These are phyloP conservation scores for Linnaemya tessellans DNA, from an alignment of 2,888 invertebrate genomes.

Conservation along the genomic window DNA sequence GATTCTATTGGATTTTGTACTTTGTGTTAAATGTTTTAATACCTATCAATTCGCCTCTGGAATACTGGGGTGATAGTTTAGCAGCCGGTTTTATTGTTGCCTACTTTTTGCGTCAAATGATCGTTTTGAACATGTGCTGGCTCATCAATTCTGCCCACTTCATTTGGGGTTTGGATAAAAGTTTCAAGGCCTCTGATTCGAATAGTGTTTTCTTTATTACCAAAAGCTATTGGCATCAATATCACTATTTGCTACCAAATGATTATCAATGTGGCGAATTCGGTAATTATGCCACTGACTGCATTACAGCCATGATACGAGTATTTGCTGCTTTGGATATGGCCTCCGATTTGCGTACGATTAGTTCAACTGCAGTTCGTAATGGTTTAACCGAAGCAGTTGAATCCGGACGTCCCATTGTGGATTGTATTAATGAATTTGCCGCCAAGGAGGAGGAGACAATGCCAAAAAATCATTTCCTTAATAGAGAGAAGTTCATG, in stretches of 20 bases:
- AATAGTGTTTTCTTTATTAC: conserved; percentile 90
- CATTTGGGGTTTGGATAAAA: conserved; percentile 90
- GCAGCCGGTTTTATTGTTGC: conserved; percentile 86
- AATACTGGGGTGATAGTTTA: conserved; percentile 90
- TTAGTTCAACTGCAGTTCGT: conserved; percentile 86
- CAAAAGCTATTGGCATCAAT: conserved; percentile 91
- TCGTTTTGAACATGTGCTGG: conserved; percentile 88
- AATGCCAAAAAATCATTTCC: conserved; percentile 84
- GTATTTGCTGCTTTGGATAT: conserved; percentile 88
- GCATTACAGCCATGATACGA: conserved; percentile 87
- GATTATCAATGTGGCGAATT: conserved; percentile 93
- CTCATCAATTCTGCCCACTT: conserved; percentile 89
- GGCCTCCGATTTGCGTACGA: conserved; percentile 86
- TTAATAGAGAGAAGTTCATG: conserved; percentile 82
- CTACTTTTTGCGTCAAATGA: conserved; percentile 87
- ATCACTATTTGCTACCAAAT: conserved; percentile 90
- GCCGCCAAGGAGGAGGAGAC: conserved; percentile 81
- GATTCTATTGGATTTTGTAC: conserved; percentile 88
- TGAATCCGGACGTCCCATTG: conserved; percentile 85
- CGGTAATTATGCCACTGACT: conserved; percentile 88
- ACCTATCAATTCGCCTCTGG: conserved; percentile 90
- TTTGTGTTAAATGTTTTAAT: conserved; percentile 87
- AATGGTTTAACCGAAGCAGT: conserved; percentile 86
- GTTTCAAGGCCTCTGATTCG: conserved; percentile 88
- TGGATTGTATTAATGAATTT: conserved; percentile 85